Base-by-base conservation (phyloP, 2,113 vertebrate genomes). In the Sander lucioperca region DNA sequence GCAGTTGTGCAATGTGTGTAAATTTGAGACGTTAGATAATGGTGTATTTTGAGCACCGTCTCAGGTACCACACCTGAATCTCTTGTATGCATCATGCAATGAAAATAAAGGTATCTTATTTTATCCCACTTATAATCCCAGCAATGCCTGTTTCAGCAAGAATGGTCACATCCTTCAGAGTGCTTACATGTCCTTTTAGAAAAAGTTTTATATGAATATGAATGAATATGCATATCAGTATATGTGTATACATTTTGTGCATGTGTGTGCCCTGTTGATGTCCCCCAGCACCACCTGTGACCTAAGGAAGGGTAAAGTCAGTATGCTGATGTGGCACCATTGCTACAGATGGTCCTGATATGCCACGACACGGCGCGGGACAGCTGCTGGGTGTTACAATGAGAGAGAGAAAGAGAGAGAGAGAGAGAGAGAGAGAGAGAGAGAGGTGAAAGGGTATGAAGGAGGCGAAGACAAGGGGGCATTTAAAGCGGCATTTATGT, bases 261-360 rank as follows among this genome's bases (percentile, higher is more conserved):
- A 74, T 21, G 19, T 0, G 3, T 69, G 25, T 72, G 77, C 36
- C 78, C 73, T 16, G 16, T 50, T 59, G 39, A 51, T 77, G 74
- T 89, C 83, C 76, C 78, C 11, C 2, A 57, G 5, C 57, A 47
- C 79, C 82, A 89, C 87, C 79, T 87, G 86, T 88, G 88, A 92
- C 79, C 89, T 77, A 4, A 4, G 39, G 45, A 78, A 81, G 71
- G 79, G 53, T 84, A 65, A 88, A 77, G 66, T 87, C 65, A 82
- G 63, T 51, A 71, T 86, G 85, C 81, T 86, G 71, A 86, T 84
- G 71, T 79, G 79, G 71, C 84, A 84, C 74, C 75, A 30, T 59
- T 63, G 51, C n/a, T 74, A 56, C 90, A 89, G 85, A 92, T 92
- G 85, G 85, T 69, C 79, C 61, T 70, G 58, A 83, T 78, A 61